These are phyloP conservation scores for Drymonia ruficornis DNA, from an alignment of 2,888 invertebrate genomes.

Conservation along the genomic window DNA sequence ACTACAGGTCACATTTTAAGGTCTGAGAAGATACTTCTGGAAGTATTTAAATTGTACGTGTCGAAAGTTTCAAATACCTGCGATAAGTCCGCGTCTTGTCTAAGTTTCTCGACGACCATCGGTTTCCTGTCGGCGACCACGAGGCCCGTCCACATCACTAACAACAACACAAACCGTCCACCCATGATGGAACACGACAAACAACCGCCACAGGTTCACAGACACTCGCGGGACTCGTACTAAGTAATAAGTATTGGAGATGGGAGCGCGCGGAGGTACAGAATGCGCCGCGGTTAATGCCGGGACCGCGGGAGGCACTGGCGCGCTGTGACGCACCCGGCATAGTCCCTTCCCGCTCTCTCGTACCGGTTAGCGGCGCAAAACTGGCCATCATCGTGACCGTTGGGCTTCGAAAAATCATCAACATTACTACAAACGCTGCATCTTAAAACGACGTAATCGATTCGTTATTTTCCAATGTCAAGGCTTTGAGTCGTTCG, in stretches of 20 bases:
- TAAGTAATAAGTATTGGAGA: conserved; percentile 34
- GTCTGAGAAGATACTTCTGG: conserved; percentile 20
- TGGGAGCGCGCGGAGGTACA: conserved; percentile 52
- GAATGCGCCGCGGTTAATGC: conserved; percentile 70
- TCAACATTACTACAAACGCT: conserved; percentile 29
- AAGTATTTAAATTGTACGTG: conserved; percentile 38
- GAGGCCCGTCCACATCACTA: conserved; percentile 66
- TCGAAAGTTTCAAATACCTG: conserved; percentile 83
- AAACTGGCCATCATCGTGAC: conserved; percentile 65
- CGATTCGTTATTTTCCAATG: conserved; percentile 19
- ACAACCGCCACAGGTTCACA: conserved; percentile 63
- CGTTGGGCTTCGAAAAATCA: conserved; percentile 64
- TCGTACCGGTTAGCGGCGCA: conserved; percentile 44
- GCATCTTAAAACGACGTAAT: conserved; percentile 19
- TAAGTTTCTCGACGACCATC: conserved; percentile 86
- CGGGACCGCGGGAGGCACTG: conserved; percentile 62
- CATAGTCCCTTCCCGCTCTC: conserved; percentile 60
- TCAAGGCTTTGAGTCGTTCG: conserved; percentile 20
- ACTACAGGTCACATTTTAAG: too few relatives aligned
- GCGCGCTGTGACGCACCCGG: conserved; percentile 55
- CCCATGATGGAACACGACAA: conserved; percentile 61
- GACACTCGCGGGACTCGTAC: conserved; percentile 71
- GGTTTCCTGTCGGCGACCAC: conserved; percentile 68
- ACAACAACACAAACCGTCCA: conserved; percentile 68
- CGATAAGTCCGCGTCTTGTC: conserved; percentile 87